Evolutionary conservation across 2,113 vertebrate genomes (phyloP).

Genomic region (Grantiella picta): DNA sequence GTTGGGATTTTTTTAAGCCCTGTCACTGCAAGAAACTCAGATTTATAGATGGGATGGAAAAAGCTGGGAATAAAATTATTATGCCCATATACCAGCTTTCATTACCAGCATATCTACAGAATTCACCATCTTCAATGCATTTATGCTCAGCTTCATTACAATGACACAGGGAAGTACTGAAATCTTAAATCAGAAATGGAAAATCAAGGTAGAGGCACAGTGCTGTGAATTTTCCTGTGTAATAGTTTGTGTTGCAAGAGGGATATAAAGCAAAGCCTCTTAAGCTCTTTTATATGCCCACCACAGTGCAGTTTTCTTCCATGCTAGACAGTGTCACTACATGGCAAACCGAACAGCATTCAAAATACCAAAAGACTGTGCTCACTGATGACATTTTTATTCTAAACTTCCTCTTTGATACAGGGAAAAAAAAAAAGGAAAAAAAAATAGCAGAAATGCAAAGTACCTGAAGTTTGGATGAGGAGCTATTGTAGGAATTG

Average conservation of each 20-base stretch:
- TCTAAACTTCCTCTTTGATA: not conserved
- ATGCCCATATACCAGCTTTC: not conserved
- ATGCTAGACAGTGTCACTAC: not conserved
- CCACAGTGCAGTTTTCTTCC: not conserved
- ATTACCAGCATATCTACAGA: not conserved
- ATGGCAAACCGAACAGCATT: not conserved
- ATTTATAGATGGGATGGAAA: not conserved
- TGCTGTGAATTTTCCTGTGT: not conserved
- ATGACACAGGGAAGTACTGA: not conserved
- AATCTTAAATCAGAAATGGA: not conserved
- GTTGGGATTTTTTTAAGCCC: accelerated
- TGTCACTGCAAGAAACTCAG: not conserved
- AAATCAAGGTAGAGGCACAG: not conserved
- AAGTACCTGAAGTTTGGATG: slow-evolving; percentile 93
- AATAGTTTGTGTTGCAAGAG: not conserved
- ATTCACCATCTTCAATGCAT: not conserved
- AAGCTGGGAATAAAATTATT: not conserved
- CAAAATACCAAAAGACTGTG: not conserved
- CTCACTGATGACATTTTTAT: not conserved
- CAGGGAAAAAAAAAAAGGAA: not conserved
- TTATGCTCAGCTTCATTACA: not conserved
- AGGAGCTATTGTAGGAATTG: slow-evolving; percentile 83
- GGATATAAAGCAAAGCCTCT: not conserved
- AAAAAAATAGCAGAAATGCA: not conserved
- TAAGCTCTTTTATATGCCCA: not conserved